Conservation (phyloP, 2,797 vertebrate species). For the Falco biarmicus region DNA sequence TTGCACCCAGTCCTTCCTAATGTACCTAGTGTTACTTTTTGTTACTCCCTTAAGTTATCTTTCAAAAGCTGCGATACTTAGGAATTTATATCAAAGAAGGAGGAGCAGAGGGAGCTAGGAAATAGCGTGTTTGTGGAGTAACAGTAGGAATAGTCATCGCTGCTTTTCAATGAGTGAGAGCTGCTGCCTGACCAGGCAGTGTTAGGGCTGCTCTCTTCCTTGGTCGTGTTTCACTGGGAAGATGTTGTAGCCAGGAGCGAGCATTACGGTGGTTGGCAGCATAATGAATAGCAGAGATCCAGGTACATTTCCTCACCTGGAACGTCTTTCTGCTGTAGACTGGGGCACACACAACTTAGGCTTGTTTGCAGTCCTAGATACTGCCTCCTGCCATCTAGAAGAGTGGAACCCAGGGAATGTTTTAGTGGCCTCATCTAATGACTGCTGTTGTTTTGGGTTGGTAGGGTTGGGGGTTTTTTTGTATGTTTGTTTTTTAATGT, state of each 20-base stretch:
- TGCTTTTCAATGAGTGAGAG: not conserved
- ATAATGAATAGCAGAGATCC: not conserved
- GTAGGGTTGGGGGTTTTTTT: not conserved
- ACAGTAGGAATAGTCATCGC: not conserved
- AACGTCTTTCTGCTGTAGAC: not conserved
- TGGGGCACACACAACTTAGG: accelerated
- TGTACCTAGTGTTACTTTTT: not conserved
- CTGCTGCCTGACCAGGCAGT: not conserved
- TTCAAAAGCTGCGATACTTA: not conserved
- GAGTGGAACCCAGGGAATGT: not conserved
- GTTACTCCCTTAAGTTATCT: not conserved
- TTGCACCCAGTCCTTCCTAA: not conserved
- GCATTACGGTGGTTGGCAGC: not conserved
- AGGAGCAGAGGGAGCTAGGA: not conserved
- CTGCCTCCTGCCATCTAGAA: not conserved
- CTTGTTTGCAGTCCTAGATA: not conserved
- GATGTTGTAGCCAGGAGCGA: not conserved
- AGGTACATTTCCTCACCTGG: not conserved
- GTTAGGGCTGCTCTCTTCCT: not conserved
- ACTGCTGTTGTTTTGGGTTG: not conserved
- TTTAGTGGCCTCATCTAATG: not conserved
- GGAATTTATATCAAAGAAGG: not conserved
- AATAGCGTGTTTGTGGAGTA: not conserved
- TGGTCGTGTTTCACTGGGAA: not conserved
- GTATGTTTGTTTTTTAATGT: not conserved